A percentile compares a stretch with the other conserved stretches of the same genome.
phyloP scores from a whole-genome alignment of 2,797 vertebrate species.

The Thamnophis elegans region DNA sequence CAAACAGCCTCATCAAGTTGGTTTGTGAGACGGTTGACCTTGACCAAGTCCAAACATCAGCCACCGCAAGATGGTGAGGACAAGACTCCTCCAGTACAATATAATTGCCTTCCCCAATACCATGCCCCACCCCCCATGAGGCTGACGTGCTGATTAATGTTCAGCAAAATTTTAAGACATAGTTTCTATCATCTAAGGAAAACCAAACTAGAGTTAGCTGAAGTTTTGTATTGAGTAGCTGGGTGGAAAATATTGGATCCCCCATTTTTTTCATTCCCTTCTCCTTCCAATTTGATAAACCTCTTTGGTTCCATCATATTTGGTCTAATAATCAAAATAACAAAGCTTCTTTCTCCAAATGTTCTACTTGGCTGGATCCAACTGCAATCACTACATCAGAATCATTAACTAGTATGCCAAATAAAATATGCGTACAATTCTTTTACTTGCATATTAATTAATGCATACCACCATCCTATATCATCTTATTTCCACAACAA shows the following conservation, averaged over 20 bases:
- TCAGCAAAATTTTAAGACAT: conserved; percentile 25
- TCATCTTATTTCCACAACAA: conserved; percentile 67
- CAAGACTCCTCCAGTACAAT: too few relatives aligned
- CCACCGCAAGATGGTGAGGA: too few relatives aligned
- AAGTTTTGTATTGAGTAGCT: conserved; percentile 35
- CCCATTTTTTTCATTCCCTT: conserved; percentile 25
- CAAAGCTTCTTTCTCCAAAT: conserved; percentile 56
- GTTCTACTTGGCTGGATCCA: conserved; percentile 55
- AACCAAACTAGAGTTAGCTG: conserved; percentile 7
- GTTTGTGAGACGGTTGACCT: too few relatives aligned
- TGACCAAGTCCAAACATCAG: too few relatives aligned
- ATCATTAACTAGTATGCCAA: conserved; percentile 68
- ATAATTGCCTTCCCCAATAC: too few relatives aligned
- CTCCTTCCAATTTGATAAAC: conserved; percentile 54
- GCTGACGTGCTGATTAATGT: not conserved
- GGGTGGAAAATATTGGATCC: conserved; percentile 21
- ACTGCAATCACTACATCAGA: conserved; percentile 55
- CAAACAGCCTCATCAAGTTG: too few relatives aligned
- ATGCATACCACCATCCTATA: conserved; percentile 51
- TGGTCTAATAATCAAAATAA: conserved; percentile 68
- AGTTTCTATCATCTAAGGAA: not conserved
- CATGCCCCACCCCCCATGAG: too few relatives aligned
- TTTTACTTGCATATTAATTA: conserved; percentile 65
- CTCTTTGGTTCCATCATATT: conserved; percentile 45
- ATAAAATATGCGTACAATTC: conserved; percentile 65